phyloP scores from a whole-genome alignment of 2,113 vertebrate species.

The Corythornis madagascariensis region DNA sequence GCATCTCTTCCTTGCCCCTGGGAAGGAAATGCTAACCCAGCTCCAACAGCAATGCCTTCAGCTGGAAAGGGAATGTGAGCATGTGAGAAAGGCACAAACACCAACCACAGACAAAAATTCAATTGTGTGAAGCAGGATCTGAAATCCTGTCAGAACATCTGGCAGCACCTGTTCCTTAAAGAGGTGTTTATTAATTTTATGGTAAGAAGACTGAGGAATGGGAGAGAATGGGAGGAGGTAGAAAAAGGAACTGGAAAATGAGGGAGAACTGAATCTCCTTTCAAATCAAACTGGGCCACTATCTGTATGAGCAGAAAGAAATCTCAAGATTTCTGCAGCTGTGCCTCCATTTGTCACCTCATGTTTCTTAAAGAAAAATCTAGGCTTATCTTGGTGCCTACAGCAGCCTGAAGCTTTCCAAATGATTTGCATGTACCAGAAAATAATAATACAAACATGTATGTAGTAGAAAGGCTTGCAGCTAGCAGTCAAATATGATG shows the following conservation, averaged over 20 bases:
- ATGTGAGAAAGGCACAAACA: not conserved
- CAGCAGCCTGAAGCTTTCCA: not conserved
- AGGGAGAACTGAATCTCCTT: not conserved
- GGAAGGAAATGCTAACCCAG: not conserved
- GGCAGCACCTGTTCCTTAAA: conserved; percentile 8
- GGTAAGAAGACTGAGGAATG: not conserved
- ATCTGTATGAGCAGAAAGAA: not conserved
- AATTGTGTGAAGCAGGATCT: not conserved
- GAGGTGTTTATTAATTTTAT: conserved; percentile 5
- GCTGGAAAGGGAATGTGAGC: not conserved
- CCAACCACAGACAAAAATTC: not conserved
- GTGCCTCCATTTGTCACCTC: not conserved
- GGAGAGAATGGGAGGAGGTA: not conserved
- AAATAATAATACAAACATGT: not conserved
- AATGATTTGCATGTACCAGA: not conserved
- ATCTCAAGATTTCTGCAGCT: not conserved
- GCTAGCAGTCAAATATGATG: not conserved
- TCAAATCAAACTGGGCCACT: not conserved
- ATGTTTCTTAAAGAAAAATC: not conserved
- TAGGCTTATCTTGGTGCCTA: not conserved
- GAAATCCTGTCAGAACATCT: not conserved
- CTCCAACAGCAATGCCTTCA: not conserved
- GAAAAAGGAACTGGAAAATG: not conserved
- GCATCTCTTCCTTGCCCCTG: not conserved
- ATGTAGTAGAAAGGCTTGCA: not conserved